Evolutionary conservation across 2,797 vertebrate genomes (phyloP).

Genomic region (Chrysocyon brachyurus): DNA sequence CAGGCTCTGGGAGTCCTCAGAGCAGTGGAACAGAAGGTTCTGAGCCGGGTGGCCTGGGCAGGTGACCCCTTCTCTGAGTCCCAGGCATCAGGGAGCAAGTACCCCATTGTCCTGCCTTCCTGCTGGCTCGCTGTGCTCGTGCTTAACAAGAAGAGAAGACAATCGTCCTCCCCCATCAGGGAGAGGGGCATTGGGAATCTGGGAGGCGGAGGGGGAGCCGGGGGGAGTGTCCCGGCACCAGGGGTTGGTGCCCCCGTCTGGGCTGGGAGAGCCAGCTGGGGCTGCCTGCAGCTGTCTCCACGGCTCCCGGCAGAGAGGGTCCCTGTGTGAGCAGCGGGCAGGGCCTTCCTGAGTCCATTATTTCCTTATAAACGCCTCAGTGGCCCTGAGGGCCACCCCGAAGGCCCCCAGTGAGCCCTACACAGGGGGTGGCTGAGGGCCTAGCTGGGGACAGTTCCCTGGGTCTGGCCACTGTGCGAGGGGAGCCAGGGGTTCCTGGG

Average conservation of each 20-base stretch:
- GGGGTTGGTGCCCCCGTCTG: not conserved
- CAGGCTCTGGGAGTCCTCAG: not conserved
- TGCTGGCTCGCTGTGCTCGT: not conserved
- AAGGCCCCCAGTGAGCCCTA: not conserved
- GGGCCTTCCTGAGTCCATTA: not conserved
- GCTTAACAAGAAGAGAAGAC: too few relatives aligned
- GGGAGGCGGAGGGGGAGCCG: not conserved
- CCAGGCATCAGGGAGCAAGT: not conserved
- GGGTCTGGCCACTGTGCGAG: not conserved
- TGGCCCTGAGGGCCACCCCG: not conserved
- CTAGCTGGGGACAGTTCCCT: not conserved
- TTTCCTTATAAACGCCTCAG: not conserved
- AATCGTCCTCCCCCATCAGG: too few relatives aligned
- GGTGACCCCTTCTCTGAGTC: rapidly evolving
- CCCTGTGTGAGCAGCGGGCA: not conserved
- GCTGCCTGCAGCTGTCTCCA: not conserved
- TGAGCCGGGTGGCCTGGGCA: not conserved
- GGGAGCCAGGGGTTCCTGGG: not conserved
- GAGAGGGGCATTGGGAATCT: rapidly evolving
- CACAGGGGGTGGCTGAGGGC: too few relatives aligned
- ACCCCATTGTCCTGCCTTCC: rapidly evolving
- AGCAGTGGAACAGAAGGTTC: not conserved
- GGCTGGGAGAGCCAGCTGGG: not conserved
- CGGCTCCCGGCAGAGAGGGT: too few relatives aligned
- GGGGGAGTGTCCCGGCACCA: rapidly evolving